Conservation (phyloP, 2,797 vertebrate species). For the Agapornis canus region DNA sequence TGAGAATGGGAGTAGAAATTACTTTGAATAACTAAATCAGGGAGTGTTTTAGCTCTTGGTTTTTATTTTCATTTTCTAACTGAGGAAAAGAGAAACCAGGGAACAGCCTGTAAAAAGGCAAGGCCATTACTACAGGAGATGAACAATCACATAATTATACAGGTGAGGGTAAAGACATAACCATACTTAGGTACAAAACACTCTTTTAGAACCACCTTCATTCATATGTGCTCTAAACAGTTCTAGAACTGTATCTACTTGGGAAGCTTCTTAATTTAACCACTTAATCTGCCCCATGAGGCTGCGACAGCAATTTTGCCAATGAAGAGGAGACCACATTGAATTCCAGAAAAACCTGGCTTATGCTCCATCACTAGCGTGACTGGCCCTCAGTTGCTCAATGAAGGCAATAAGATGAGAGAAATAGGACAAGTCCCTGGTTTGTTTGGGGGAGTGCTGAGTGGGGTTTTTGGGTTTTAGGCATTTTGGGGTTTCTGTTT, state of each 20-base stretch:
- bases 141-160: background rate
- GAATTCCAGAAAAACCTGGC: background rate
- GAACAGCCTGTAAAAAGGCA: background rate
- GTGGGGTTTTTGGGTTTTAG: background rate
- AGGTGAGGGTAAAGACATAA: background rate
- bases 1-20: background rate
- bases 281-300: background rate
- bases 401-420: accelerated
- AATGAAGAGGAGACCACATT: background rate
- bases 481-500: background rate
- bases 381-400: background rate
- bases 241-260: background rate
- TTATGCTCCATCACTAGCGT: background rate
- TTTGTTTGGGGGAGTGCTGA: background rate
- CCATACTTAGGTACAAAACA: background rate
- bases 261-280: background rate
- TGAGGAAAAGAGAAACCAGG: background rate
- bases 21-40: background rate
- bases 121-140: background rate
- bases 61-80: background rate
- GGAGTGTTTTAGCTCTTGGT: background rate
- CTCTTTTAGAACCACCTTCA: background rate
- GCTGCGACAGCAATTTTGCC: background rate
- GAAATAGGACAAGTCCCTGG: background rate
- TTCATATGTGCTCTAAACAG: background rate